phyloP scores from a whole-genome alignment of 2,888 invertebrate genomes.

The Carterocephalus palaemon region DNA sequence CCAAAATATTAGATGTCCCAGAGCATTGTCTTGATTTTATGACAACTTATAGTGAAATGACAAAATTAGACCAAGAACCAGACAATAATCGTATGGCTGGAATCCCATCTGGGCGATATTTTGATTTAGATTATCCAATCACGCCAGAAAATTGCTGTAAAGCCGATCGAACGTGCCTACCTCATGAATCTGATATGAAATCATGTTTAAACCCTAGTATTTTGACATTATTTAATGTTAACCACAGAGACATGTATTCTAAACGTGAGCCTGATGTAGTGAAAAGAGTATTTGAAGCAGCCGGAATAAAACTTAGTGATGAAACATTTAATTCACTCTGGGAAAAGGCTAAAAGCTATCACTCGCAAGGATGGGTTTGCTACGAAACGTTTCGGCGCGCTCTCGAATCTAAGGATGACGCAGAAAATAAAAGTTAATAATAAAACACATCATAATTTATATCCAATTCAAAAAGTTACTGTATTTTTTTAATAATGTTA shows the following conservation, averaged over 20 bases:
- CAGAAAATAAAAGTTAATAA: slow-evolving; percentile 23
- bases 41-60: slow-evolving; percentile 67
- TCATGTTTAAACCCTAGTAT: slow-evolving; percentile 55
- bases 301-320: slow-evolving; percentile 70
- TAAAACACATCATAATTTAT: no score
- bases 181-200: slow-evolving; percentile 59
- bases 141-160: slow-evolving; percentile 48
- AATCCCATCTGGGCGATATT: slow-evolving; percentile 63
- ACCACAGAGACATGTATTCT: slow-evolving; percentile 62
- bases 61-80: slow-evolving; percentile 46
- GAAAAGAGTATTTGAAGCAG: slow-evolving; percentile 70
- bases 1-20: slow-evolving; percentile 58
- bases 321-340: slow-evolving; percentile 70
- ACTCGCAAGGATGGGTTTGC: slow-evolving; percentile 74
- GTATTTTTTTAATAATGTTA: not conserved
- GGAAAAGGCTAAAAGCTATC: slow-evolving; percentile 69
- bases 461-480: no score
- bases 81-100: slow-evolving; percentile 53
- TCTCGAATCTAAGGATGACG: slow-evolving; percentile 34
- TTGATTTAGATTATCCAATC: slow-evolving; percentile 59
- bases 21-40: slow-evolving; percentile 53
- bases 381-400: slow-evolving; percentile 71
- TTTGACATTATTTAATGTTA: slow-evolving; percentile 52
- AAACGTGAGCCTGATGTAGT: slow-evolving; percentile 54
- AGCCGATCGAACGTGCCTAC: slow-evolving; percentile 50